Conservation (phyloP, 64 coral and sea anemone species). For the Porites australiensis region DNA sequence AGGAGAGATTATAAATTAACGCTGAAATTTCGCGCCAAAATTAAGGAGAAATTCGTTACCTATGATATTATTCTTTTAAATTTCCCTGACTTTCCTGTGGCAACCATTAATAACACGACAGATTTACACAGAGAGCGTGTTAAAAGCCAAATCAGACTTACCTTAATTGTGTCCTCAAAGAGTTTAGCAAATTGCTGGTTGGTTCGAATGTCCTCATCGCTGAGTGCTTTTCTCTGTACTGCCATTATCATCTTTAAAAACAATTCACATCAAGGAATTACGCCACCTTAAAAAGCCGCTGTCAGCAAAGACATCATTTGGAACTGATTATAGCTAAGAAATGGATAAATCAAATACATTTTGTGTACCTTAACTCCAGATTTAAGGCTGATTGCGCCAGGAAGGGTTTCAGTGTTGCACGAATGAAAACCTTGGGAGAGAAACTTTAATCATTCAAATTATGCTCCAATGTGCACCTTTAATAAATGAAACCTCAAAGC, state of each 20-base stretch:
- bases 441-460: not conserved
- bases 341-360: not conserved
- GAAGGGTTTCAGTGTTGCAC: slow-evolving; percentile 89
- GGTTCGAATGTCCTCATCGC: slow-evolving; percentile 88
- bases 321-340: not conserved
- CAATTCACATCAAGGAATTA: not conserved
- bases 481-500: not conserved
- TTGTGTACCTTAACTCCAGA: slow-evolving; percentile 86
- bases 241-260: slow-evolving; percentile 91
- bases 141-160: slow-evolving; percentile 16
- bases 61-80: no score
- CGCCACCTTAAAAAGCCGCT: no score
- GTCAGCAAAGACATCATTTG: not conserved
- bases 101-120: not conserved
- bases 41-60: no score
- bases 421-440: slow-evolving; percentile 84
- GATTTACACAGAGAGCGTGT: not conserved
- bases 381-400: slow-evolving; percentile 71
- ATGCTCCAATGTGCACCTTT: not conserved
- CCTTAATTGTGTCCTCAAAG: slow-evolving; percentile 93
- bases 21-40: no score
- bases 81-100: not conserved
- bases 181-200: slow-evolving; percentile 93
- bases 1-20: no score
- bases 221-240: slow-evolving; percentile 78